Conservation (phyloP, 2,888 invertebrate species). For the Caenorhabditis japonica region DNA sequence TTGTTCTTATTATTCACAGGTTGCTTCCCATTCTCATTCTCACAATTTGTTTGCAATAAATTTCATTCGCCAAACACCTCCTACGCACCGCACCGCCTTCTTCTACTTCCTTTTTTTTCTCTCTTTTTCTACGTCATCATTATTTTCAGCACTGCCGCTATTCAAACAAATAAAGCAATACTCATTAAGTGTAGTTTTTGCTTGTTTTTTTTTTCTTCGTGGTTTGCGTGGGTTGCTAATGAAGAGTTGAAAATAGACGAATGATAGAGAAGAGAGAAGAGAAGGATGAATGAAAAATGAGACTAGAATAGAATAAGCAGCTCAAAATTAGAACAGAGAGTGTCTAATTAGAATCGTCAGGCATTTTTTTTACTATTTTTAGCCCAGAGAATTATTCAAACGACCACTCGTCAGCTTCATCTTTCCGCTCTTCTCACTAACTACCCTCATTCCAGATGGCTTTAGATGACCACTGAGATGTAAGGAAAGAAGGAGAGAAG, state of each 20-base stretch:
- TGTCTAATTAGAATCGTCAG: conserved; percentile 26
- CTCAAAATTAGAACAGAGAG: conserved; percentile 14
- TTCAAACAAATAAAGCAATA: conserved; percentile 2
- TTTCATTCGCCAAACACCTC: no score
- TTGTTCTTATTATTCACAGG: no score
- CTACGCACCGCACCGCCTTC: no score
- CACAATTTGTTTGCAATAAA: no score
- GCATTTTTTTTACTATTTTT: background rate
- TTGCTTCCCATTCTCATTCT: no score
- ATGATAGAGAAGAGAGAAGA: no score
- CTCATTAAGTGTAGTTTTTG: no score
- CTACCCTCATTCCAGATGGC: conserved; percentile 20
- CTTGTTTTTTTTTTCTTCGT: conserved; percentile 14
- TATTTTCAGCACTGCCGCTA: conserved; percentile 9
- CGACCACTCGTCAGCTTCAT: no score
- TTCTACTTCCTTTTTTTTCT: no score
- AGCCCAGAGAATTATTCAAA: background rate
- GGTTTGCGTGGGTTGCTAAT: conserved; percentile 25
- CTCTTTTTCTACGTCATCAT: background rate
- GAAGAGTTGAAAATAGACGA: conserved; percentile 17
- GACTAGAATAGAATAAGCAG: no score
- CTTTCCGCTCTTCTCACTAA: conserved; percentile 2
- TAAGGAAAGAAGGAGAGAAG: background rate
- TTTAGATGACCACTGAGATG: conserved; percentile 15
- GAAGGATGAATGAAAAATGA: no score